A percentile compares a stretch with the other conserved stretches of the same genome.
Evolutionary conservation across 1,140 invertebrate genomes (phyloP).

Genomic region (Plectrocnemia conspersa): DNA sequence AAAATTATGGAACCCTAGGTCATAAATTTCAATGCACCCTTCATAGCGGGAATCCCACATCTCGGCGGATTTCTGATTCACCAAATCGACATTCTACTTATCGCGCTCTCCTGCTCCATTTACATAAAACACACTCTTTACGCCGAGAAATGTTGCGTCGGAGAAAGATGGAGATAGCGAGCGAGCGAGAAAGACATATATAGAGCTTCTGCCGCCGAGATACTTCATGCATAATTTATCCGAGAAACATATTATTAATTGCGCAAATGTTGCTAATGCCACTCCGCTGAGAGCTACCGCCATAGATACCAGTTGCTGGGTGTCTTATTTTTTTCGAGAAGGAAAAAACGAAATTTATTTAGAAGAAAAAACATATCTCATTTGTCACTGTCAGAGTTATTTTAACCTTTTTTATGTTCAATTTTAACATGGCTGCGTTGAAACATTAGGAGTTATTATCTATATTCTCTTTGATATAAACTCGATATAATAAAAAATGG

Average conservation of each 20-base stretch:
- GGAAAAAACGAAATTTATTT: neutral
- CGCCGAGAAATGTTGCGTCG: neutral
- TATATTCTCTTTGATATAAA: too few relatives aligned
- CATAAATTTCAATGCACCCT: too few relatives aligned
- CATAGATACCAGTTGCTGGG: neutral
- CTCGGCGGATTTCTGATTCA: slow-evolving; percentile 3
- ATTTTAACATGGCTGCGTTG: neutral
- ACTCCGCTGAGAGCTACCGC: slow-evolving; percentile 1
- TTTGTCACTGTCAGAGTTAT: neutral
- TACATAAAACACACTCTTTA: neutral
- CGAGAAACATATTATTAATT: neutral
- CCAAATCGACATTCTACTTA: slow-evolving; percentile 4
- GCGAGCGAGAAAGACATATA: too few relatives aligned
- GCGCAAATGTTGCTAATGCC: neutral
- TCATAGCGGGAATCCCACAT: too few relatives aligned
- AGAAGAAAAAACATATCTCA: neutral
- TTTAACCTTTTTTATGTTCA: neutral
- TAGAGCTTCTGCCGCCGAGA: neutral
- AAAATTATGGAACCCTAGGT: too few relatives aligned
- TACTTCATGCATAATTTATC: slow-evolving; percentile 8
- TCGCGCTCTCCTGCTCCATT: slow-evolving; percentile 2
- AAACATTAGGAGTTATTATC: too few relatives aligned
- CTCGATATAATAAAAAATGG: too few relatives aligned
- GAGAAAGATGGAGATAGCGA: too few relatives aligned
- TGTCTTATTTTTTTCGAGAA: neutral